phyloP scores from a whole-genome alignment of 2,888 invertebrate genomes.

The Lepidocyrtinus sp. region DNA sequence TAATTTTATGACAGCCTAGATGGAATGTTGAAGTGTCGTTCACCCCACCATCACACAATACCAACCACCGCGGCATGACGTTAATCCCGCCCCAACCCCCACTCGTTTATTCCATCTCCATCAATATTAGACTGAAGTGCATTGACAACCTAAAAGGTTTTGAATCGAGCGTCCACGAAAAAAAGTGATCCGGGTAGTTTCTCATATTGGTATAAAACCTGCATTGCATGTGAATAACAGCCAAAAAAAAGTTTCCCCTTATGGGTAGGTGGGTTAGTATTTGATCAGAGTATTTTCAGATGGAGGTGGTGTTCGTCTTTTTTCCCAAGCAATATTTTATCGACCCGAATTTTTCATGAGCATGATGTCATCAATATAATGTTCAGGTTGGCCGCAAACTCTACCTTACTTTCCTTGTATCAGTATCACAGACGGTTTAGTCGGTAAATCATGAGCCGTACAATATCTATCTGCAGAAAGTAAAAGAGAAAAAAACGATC shows the following conservation, averaged over 20 bases:
- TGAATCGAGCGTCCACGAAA: background rate
- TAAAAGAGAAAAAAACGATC: background rate
- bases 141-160: background rate
- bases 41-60: conserved; percentile 42
- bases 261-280: background rate
- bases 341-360: background rate
- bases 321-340: background rate
- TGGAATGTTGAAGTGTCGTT: conserved; percentile 29
- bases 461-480: too few relatives aligned
- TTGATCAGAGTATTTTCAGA: background rate
- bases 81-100: conserved; percentile 54
- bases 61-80: conserved; percentile 16
- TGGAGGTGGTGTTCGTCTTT: background rate
- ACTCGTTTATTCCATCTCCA: background rate
- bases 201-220: too few relatives aligned
- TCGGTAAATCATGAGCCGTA: background rate
- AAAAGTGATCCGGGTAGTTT: background rate
- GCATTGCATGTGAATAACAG: too few relatives aligned
- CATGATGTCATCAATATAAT: background rate
- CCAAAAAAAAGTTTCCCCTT: too few relatives aligned
- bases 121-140: background rate
- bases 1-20: background rate
- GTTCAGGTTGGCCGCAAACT: background rate
- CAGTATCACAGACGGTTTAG: background rate
- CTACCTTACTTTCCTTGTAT: background rate